These are phyloP conservation scores for Scaptodrosophila latifasciaeformis DNA, from an alignment of 2,888 invertebrate species.

Conservation along the genomic window DNA sequence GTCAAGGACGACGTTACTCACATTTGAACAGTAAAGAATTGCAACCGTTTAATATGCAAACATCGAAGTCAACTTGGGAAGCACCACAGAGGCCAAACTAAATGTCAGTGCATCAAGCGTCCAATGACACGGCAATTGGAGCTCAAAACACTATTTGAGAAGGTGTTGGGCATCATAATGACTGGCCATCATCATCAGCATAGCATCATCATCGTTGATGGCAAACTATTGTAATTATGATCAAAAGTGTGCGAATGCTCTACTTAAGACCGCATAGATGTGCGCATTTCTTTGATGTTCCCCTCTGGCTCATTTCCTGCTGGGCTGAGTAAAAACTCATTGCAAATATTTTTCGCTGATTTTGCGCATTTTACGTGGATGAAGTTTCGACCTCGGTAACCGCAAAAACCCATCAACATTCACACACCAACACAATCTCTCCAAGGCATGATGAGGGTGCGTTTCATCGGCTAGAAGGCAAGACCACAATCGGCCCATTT, in stretches of 20 bases:
- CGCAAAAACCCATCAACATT: constrained; percentile 9
- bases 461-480: constrained; percentile 10
- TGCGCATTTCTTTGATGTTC: neutral
- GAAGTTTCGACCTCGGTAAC: constrained; percentile 29
- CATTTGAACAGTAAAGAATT: too few relatives aligned
- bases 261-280: constrained; percentile 34
- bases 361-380: constrained; percentile 32
- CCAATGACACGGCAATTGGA: too few relatives aligned
- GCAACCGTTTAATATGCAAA: too few relatives aligned
- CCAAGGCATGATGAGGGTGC: too few relatives aligned
- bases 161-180: too few relatives aligned
- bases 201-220: neutral
- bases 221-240: constrained; percentile 20
- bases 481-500: neutral
- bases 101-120: too few relatives aligned
- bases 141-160: too few relatives aligned
- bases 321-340: constrained; percentile 18
- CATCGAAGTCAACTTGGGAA: too few relatives aligned
- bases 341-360: constrained; percentile 37
- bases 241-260: constrained; percentile 18
- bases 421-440: neutral
- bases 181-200: neutral
- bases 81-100: too few relatives aligned
- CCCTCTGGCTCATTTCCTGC: neutral
- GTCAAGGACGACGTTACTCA: too few relatives aligned